Base-by-base conservation (phyloP, 1,140 invertebrate genomes). In the Drosophila ercepeae region DNA sequence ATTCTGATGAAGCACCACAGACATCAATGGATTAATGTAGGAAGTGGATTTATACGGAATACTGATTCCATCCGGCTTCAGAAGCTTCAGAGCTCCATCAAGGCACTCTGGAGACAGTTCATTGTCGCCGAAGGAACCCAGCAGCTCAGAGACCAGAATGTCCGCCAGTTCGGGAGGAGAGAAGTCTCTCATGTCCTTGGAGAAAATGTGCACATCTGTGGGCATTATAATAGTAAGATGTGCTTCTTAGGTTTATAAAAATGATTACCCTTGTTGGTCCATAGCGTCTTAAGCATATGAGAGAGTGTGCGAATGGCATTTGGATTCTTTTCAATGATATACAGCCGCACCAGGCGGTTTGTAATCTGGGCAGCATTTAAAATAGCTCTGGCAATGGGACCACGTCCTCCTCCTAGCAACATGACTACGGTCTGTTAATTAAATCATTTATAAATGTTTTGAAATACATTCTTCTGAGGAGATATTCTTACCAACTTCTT, bases 61-160 rank as follows among this genome's bases (percentile, higher is more conserved):
- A 89, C 97, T 98, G 53, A 99, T 96, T 14, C 98, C 98, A 92
- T 95, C 95, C 42, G 95, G 94, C 93, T 97, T 98, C 0, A 99
- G 92, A 72, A 98, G 96, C 39, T 95, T 94, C 78, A 98, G 95
- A 9, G 97, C 98, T 4, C 98, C 98, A 93, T 99, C 98, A 9
- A 99, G 93, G 92, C 99, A 99, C 92, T 99, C 99, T 0, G 99
- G 99, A 1, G 97, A 99, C 1, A 99, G 93, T 93, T 99, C 99
- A 92, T 99, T 99, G 91, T 99, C 98, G 14, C 98, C 98, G 93
- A 99, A 99, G 7, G 98, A 99, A 4, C 99, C 95, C 6, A 99
- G 93, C 13, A 99, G 92, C 93, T 99, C 99, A 7, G 98, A 99
- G 1, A 99, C 96, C 25, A 99, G 92, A 67, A 99, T 98, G 92